Evolutionary conservation across 2,113 vertebrate genomes (phyloP), one percentile per base, ranked within the genome.

Genomic region (Antechinus stuartii): DNA sequence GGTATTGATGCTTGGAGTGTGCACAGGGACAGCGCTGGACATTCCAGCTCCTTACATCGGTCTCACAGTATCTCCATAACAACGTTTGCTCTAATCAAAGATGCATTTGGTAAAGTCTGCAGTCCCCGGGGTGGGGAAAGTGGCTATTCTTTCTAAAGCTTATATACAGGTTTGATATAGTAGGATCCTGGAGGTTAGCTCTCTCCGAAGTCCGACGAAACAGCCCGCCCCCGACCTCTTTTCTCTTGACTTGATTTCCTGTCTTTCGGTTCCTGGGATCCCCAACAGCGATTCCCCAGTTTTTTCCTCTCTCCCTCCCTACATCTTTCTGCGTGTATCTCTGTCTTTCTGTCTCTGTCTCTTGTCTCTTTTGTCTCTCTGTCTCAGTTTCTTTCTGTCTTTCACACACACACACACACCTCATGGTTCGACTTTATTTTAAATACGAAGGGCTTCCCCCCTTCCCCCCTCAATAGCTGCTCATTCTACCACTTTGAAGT

Each of bases 11-110:
- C 95, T 93, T 90, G 96, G 95, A 96, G 96, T 89, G 96, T 94
- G 90, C 89, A 50, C 92, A 90, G 96, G 96, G 92, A 97, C 96
- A 95, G 96, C 96, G 92, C 96, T 49, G 95, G 92, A 93, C 95
- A 92, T 61, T 89, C 4, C 95, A 55, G 92, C 94, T 94, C 91
- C 92, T 95, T 84, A 1, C 91, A 95, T 94, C 96, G 23, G 89
- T 92, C 2, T 84, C 68, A 23, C n/a, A 89, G 27, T 91, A 97
- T 97, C 97, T 97, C 97, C 97, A 97, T 97, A 97, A 97, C 95
- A 97, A 97, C 97, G 90, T 55, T 95, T 91, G 84, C 97, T 54
- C 35, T 53, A 94, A 46, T 84, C 91, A 90, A 49, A 27, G 53
- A 57, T 56, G 92, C 90, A 55, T 90, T 25, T 6, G 93, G 89